Conservation (phyloP, 2,888 invertebrate genomes). For the Eupithecia abbreviata region DNA sequence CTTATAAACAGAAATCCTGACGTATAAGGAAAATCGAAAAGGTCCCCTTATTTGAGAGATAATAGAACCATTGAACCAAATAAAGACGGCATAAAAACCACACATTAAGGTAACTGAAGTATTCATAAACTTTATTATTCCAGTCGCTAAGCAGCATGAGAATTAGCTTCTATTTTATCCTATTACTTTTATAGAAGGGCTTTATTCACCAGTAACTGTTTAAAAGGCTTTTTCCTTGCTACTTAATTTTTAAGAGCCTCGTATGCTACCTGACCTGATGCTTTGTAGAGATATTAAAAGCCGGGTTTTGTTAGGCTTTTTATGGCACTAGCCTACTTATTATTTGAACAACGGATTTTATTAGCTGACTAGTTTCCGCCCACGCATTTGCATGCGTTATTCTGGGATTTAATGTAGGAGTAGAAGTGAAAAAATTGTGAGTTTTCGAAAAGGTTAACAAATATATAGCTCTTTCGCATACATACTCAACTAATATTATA, state of each 20-base stretch:
- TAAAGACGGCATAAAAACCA: conserved; percentile 18
- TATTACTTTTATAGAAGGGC: conserved; percentile 27
- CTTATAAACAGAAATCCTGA: not conserved
- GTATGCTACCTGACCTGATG: conserved; percentile 3
- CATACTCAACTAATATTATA: not conserved
- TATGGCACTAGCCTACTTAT: not conserved
- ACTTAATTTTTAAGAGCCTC: conserved; percentile 21
- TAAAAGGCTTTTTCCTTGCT: conserved; percentile 24
- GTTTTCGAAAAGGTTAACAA: too few relatives aligned
- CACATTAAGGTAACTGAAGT: conserved; percentile 22
- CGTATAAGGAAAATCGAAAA: not conserved
- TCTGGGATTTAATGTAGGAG: not conserved
- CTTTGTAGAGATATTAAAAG: not conserved
- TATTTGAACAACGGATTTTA: not conserved
- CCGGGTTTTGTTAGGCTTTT: not conserved
- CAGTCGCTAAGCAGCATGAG: conserved; percentile 30
- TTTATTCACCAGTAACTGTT: conserved; percentile 30
- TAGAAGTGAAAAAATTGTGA: too few relatives aligned
- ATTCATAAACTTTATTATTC: conserved; percentile 34
- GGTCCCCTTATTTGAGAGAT: not conserved
- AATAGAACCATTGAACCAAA: not conserved
- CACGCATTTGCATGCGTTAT: not conserved
- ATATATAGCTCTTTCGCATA: not conserved
- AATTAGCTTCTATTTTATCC: conserved; percentile 31
- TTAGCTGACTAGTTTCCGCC: not conserved